Percentiles rank a stretch among this genome's conserved stretches.
Conservation (phyloP, 1,140 invertebrate genomes). For the Scylla paramamosain region DNA sequence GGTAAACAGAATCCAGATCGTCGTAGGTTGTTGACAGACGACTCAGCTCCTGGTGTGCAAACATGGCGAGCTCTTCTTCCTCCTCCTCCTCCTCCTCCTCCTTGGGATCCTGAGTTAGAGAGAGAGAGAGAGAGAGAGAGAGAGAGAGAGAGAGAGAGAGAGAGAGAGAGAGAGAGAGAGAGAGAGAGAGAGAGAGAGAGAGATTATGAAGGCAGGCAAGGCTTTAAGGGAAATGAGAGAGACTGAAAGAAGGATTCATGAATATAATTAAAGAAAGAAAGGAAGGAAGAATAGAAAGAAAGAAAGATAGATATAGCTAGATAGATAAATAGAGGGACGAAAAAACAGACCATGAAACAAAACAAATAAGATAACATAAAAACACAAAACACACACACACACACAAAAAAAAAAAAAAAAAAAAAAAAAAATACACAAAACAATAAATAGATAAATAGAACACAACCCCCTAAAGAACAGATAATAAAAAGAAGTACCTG, state of each 20-base stretch:
- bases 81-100: background rate
- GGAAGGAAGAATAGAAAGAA: background rate
- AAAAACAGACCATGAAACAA: background rate
- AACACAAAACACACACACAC: background rate
- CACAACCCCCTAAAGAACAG: background rate
- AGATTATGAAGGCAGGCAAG: background rate
- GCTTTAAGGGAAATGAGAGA: background rate
- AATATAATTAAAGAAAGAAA: background rate
- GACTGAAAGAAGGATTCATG: background rate
- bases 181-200: too few species aligned
- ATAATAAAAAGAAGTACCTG: background rate
- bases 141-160: background rate
- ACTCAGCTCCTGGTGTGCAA: background rate
- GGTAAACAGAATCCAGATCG: constrained; percentile 21
- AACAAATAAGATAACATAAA: background rate
- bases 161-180: too few species aligned
- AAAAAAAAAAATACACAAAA: background rate
- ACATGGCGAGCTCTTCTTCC: background rate
- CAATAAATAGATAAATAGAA: background rate
- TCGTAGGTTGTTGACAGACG: background rate
- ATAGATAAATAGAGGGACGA: background rate
- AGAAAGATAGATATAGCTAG: background rate
- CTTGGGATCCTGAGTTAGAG: background rate
- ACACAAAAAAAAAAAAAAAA: background rate
- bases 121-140: constrained; percentile 5